These are phyloP conservation scores for Coptotermes formosanus DNA, from an alignment of 1,140 invertebrate species.

Conservation along the genomic window DNA sequence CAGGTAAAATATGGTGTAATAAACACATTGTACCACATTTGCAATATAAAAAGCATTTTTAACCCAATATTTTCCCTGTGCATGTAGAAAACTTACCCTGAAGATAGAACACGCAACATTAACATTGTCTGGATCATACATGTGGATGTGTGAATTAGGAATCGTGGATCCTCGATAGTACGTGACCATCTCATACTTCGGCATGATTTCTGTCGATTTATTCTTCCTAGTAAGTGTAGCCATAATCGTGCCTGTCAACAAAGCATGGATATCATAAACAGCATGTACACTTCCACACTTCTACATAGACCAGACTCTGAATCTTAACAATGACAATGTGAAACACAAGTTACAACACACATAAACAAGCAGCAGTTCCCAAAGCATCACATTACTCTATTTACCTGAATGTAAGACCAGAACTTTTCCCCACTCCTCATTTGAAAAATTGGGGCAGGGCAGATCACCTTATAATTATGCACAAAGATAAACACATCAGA, in stretches of 20 bases:
- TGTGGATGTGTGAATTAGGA: conserved; percentile 89
- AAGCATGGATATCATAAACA: neutral
- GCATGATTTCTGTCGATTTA: conserved; percentile 72
- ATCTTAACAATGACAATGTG: neutral
- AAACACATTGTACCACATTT: too few relatives aligned
- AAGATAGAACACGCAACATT: conserved; percentile 87
- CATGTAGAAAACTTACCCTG: conserved; percentile 60
- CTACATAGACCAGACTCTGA: neutral
- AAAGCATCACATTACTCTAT: too few relatives aligned
- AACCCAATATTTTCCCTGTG: too few relatives aligned
- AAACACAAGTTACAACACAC: neutral
- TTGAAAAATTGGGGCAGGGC: too few relatives aligned
- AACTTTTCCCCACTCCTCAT: too few relatives aligned
- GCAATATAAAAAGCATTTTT: too few relatives aligned
- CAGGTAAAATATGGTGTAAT: too few relatives aligned
- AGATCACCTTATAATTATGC: too few relatives aligned
- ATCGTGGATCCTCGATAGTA: conserved; percentile 86
- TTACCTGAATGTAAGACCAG: too few relatives aligned
- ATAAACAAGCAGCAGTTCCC: too few relatives aligned
- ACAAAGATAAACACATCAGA: too few relatives aligned
- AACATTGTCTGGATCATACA: conserved; percentile 94
- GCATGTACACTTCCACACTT: neutral
- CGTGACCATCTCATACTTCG: conserved; percentile 90
- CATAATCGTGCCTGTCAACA: conserved; percentile 68
- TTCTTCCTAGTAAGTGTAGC: conserved; percentile 81